Base-by-base conservation (phyloP, 1,140 invertebrate genomes). In the Aphelenchoides fujianensis region DNA sequence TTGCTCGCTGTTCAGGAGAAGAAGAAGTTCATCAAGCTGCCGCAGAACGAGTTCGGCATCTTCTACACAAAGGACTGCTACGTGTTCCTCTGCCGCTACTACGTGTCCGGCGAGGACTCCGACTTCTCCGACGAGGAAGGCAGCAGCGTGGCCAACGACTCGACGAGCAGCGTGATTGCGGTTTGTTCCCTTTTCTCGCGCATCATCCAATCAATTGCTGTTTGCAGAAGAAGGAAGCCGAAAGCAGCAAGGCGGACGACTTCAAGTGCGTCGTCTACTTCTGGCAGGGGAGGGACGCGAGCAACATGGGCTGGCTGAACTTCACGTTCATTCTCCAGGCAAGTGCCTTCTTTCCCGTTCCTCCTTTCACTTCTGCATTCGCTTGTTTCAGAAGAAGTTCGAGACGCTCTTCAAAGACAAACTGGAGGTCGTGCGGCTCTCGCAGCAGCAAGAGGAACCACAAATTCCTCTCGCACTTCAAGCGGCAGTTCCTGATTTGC, bases 251-350 rank as follows among this genome's bases (percentile, higher is more conserved):
- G 35, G 91, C 92, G 80, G 92, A 94, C 79, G 92, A 95, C 84
- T 93, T 92, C 76, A 92, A 96, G 81, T 97, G 93, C 87, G 92
- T 96, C 36, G 95, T 98, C 5, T 98, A 98, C 85, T 99, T 99
- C 86, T 99, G 96, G 96, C 96, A 99, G 88, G 94, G 95, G 0
- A 87, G 96, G 73, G 91, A 96, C 82, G 95, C 96, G 1, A 91
- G 91, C 54, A 98, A 98, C 86, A 98, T 98, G 94, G 96, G 95
- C 27, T 98, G 95, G 95, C 88, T 98, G 0, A 97, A 94, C 5
- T 99, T 99, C 86, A 98, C 95, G 0, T 98, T 98, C 86, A 91
- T 70, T 30, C 66, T 91, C 86, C 90, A 84, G 69, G 66, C 59
- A 76, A 2, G 27, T 23, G n/a, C 23, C 32, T 30, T 28, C 68